These are phyloP conservation scores for Spondyliosoma cantharus DNA, from an alignment of 2,797 vertebrate genomes.

Conservation along the genomic window DNA sequence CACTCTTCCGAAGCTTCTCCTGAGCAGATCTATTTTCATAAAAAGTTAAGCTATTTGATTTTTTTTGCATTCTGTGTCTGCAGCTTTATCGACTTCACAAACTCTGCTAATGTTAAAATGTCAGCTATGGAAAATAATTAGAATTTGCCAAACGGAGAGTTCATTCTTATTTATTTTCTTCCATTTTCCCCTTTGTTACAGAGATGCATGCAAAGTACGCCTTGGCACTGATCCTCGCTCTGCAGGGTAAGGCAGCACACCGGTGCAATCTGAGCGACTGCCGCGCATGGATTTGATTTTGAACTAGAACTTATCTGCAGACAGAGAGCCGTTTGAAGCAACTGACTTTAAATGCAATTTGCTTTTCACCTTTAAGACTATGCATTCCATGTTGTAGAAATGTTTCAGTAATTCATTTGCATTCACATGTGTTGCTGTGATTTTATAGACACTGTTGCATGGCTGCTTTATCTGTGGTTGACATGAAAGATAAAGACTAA, in stretches of 20 bases:
- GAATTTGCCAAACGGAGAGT: background rate
- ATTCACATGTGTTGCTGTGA: background rate
- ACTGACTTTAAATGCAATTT: background rate
- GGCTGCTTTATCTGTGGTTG: slow-evolving; percentile 5
- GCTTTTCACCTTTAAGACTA: background rate
- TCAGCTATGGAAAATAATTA: background rate
- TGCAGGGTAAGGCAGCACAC: slow-evolving; percentile 83
- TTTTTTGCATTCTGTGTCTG: slow-evolving; percentile 18
- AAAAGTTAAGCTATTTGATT: slow-evolving; percentile 1
- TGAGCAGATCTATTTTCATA: background rate
- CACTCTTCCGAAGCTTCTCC: background rate
- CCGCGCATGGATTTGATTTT: background rate
- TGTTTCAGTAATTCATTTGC: background rate
- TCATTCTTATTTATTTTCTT: background rate
- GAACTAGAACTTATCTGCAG: background rate
- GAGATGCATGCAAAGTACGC: slow-evolving; percentile 81
- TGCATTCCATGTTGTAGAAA: background rate
- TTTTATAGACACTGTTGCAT: background rate
- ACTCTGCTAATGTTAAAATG: slow-evolving; percentile 2
- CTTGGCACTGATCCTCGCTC: slow-evolving; percentile 80
- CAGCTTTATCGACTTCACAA: background rate
- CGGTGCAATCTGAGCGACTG: background rate
- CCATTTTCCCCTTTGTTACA: slow-evolving; percentile 59
- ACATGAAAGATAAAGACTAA: background rate
- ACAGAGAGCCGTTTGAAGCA: background rate